Evolutionary conservation across 2,113 vertebrate species (phyloP), one percentile per base, ranked within the genome.

Genomic region (Vimba vimba): DNA sequence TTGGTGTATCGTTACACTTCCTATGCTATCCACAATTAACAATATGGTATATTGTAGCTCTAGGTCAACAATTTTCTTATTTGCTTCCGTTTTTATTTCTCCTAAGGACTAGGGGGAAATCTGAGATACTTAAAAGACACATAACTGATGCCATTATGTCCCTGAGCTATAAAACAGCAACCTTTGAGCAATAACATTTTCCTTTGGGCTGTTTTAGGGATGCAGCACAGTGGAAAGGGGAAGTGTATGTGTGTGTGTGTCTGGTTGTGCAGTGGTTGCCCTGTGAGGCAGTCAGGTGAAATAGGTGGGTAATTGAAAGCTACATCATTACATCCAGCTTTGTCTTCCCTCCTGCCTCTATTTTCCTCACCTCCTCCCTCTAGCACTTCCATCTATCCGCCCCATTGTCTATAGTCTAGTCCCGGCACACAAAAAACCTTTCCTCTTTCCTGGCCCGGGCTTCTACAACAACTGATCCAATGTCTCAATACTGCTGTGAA

Each of bases 241-340:
- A 36, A 27, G 47, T 79, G 36, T 27, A 55, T 74, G 43, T 66
- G 25, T 30, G 1, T 30, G 5, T 64, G 39, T 69, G 30, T 78
- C 25, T 79, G 39, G 59, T 64, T 68, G 71, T 52, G 62, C 21
- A 43, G 81, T 19, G 45, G 71, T 71, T 87, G 88, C 80, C 87
- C 84, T 83, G 45, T 64, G 85, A 83, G 79, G 79, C 84, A 66
- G 25, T 60, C 57, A 68, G 87, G 87, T 88, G 75, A 83, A 82
- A 79, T 69, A 78, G 87, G 87, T 86, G 74, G 57, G 88, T 85
- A 85, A 87, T 87, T 85, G 86, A 87, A 89, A 89, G 74, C 79
- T 82, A 89, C 66, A 83, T 86, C 88, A 86, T 88, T 87, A 85
- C 80, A 74, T 87, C 80, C 59, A 79, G 73, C 79, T 82, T 89